Base-by-base conservation (phyloP, 2,797 vertebrate genomes). In the Poeciliopsis turneri region DNA sequence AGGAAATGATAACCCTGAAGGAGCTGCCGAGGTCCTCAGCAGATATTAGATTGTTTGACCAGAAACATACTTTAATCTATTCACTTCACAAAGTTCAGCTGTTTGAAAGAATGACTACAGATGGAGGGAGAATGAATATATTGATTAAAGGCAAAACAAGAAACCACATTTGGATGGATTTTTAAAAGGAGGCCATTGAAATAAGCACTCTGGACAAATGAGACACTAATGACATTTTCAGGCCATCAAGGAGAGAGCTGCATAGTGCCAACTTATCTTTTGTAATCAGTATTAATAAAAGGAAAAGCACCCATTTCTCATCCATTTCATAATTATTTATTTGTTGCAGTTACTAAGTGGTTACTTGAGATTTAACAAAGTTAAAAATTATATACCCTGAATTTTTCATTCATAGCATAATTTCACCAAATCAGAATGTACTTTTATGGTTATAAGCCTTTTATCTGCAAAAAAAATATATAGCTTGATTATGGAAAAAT, bases 141-240 rank as follows among this genome's bases (percentile, higher is more conserved):
- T 70, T 70, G n/a, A 70, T n/a, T 28, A 70, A 70, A 28, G 25
- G 41, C 43, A 45, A 70, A 70, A 70, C 68, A 45, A 45, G 41
- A 70, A 45, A 70, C 12, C 25, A 46, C 68, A 45, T 46, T 70
- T 70, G 68, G 68, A 70, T 46, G 68, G 41, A 70, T 70, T 70
- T 70, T 70, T 70, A 70, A 70, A 70, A 70, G 41, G 43, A 43
- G 15, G 41, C 25, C 13, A 70, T 28, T 70, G 13, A 70, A 70
- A 45, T 28, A 70, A 70, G 43, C 41, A 70, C 41, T 70, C 68
- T 46, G 68, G 41, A 70, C n/a, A 45, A 23, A 70, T 70, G 41
- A 70, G 68, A 70, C 68, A 28, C 68, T 70, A 70, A 70, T 70
- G 5, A 46, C 68, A 70, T 70, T 70, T 70, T 45, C 41, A 70